These are phyloP conservation scores for Cichlasoma orientale DNA, from an alignment of 2,797 vertebrate species.

Conservation along the genomic window DNA sequence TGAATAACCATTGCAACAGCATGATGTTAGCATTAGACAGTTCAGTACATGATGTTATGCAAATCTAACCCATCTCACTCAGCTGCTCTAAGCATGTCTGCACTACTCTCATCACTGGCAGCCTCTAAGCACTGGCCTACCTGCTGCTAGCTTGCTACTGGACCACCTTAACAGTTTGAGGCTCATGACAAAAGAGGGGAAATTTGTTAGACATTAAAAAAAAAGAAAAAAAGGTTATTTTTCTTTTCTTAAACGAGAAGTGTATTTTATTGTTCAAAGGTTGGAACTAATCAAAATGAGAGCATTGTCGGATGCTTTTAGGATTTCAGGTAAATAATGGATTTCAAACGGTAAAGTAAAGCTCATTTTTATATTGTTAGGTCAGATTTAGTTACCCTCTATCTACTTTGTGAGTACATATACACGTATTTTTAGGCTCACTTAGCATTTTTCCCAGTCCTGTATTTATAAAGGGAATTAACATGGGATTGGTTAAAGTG, in stretches of 20 bases:
- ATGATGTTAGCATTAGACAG: slow-evolving; percentile 81
- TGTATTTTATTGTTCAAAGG: neutral
- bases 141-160: slow-evolving; percentile 55
- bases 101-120: slow-evolving; percentile 52
- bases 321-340: neutral
- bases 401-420: neutral
- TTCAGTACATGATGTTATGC: slow-evolving; percentile 69
- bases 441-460: neutral
- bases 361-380: neutral
- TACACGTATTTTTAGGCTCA: neutral
- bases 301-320: no score
- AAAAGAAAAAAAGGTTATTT: no score
- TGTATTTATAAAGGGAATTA: neutral
- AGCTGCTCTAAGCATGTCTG: slow-evolving; percentile 58
- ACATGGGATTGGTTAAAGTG: neutral
- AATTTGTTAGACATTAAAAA: neutral
- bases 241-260: no score
- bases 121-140: slow-evolving; percentile 54
- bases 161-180: slow-evolving; percentile 60
- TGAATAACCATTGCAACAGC: slow-evolving; percentile 81
- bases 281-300: neutral
- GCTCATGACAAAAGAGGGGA: slow-evolving; percentile 74
- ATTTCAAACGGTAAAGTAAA: neutral
- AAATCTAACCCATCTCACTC: slow-evolving; percentile 62
- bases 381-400: neutral